Percentiles rank a stretch among this genome's conserved stretches.
Conservation (phyloP, 2,888 invertebrate species). For the Metellina segmentata region DNA sequence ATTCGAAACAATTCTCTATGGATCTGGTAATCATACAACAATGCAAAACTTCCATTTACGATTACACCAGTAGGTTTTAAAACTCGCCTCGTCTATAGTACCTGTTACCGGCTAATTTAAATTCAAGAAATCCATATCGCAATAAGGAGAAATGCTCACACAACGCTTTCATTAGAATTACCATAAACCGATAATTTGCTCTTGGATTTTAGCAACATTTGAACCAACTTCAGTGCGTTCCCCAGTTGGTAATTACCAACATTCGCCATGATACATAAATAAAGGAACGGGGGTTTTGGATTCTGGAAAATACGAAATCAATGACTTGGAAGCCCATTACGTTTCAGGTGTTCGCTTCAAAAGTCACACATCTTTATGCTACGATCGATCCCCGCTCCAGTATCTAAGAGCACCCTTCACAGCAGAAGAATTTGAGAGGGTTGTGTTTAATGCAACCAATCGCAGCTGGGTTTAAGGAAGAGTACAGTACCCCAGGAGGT, state of each 20-base stretch:
- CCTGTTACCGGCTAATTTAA: background rate
- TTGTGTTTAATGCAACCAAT: constrained; percentile 70
- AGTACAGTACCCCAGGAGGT: constrained; percentile 41
- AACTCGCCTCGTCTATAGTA: background rate
- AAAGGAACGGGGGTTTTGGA: constrained; percentile 1
- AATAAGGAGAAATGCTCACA: background rate
- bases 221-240: background rate
- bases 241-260: constrained; percentile 21
- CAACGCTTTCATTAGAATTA: background rate
- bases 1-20: background rate
- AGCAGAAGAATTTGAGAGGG: constrained; percentile 33
- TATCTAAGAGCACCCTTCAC: constrained; percentile 40
- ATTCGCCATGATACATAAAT: constrained; percentile 25
- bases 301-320: constrained; percentile 64
- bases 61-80: background rate
- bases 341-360: constrained; percentile 64
- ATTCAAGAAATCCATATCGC: background rate
- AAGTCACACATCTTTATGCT: constrained; percentile 62
- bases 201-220: background rate
- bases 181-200: background rate
- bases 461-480: constrained; percentile 37
- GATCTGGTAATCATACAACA: too few species aligned
- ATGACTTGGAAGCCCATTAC: constrained; percentile 60
- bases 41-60: background rate
- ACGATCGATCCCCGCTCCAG: constrained; percentile 42